Evolutionary conservation across 1,140 invertebrate genomes (phyloP).

Genomic region (Nomia melanderi): DNA sequence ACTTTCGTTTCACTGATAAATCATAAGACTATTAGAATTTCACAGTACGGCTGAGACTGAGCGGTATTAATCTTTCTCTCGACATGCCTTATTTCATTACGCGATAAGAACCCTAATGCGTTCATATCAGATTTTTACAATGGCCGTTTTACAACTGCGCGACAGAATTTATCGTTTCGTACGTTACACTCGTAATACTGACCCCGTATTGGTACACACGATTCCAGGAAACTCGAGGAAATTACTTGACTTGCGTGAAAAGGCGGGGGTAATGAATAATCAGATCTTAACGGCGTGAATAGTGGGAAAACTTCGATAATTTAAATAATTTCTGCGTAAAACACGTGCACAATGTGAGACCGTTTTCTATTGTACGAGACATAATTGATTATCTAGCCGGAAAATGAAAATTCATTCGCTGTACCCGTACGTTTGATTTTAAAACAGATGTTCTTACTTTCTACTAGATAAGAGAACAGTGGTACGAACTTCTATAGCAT

Average conservation of each 20-base stretch:
- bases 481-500: too few species aligned
- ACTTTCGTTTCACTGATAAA: constrained; percentile 5
- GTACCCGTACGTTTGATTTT: too few species aligned
- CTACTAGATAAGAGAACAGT: too few species aligned
- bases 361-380: neutral
- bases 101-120: constrained; percentile 23
- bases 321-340: neutral
- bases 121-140: constrained; percentile 14
- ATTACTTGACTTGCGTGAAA: neutral
- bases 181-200: neutral
- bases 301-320: neutral
- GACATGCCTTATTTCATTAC: constrained; percentile 25
- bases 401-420: too few species aligned
- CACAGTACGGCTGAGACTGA: neutral
- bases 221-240: constrained; percentile 22
- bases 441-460: too few species aligned
- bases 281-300: neutral
- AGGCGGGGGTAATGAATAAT: neutral
- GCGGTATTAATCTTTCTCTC: constrained; percentile 18
- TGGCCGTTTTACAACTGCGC: constrained; percentile 14
- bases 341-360: neutral
- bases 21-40: constrained; percentile 27
- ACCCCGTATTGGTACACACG: constrained; percentile 2
- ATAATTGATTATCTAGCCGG: neutral
- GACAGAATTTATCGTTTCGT: constrained; percentile 17